Evolutionary conservation across 1,140 invertebrate genomes (phyloP), one percentile per base, ranked within the genome.

Genomic region (Philotrypesis tridentata): DNA sequence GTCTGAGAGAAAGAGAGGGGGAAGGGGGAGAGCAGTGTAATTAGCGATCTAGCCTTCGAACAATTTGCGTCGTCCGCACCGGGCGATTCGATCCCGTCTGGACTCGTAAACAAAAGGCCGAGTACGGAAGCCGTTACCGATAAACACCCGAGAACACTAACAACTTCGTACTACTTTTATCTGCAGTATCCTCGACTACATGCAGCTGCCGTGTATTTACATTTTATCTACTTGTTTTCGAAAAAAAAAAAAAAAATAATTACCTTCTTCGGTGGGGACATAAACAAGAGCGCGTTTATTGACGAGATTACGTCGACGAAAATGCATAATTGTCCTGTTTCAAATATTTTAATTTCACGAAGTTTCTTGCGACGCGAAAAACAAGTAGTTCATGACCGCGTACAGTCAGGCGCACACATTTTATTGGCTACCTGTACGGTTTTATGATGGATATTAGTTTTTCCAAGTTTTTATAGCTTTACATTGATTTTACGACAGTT

Each of bases 351-450:
- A 43, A 1, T 14, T 17, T 43, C 12, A 14, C 17, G 5, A 43
- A 43, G 40, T 21, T 0, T 25, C 25, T 65, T 65, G 5, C 11
- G 21, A 61, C 60, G 60, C 12, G 12, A 61, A 37, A 40, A 7
- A 11, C n/a, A 63, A 76, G 74, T 76, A 61, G 74, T 25, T 9
- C 74, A 63, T 21, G 25, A 14, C 17, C 31, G n/a, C 23, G 29
- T 76, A 17, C 33, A 76, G 74, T 76, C 74, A 65, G 73, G 0
- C 73, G 25, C 3, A 14, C 11, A 12, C 17, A 61, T 76, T 63
- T 61, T 76, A 76, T 76, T 76, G 60, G 63, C 74, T 63, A 31
- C 25, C 48, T 73, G 23, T 60, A 27, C 40, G 27, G 27, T 72
- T 71, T 71, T 48, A 72, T 48, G 70, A 72, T 25, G 70, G 40